Conservation (phyloP, 2,113 vertebrate genomes). For the Uria lomvia region DNA sequence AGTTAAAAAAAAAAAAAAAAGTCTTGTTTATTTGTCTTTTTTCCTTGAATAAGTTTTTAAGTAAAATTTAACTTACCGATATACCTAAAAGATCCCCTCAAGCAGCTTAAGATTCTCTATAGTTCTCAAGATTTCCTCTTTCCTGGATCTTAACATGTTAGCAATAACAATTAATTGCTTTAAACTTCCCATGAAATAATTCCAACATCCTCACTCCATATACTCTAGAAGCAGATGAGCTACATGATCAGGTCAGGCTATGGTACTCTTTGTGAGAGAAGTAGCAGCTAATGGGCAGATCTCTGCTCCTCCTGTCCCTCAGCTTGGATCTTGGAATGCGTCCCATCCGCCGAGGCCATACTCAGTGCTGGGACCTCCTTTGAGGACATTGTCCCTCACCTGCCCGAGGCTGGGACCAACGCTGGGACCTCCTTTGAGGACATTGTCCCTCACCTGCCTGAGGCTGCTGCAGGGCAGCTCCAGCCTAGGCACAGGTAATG, state of each 20-base stretch:
- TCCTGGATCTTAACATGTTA: neutral
- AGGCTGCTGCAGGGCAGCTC: neutral
- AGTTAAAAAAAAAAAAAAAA: neutral
- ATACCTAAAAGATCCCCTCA: neutral
- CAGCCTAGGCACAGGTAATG: no score
- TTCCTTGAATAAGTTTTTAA: neutral
- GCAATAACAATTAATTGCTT: neutral
- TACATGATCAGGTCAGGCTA: accelerated
- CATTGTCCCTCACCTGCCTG: accelerated
- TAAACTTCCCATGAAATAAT: neutral
- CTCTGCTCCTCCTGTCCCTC: neutral
- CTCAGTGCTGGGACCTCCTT: neutral
- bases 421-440: neutral
- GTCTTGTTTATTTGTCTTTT: neutral
- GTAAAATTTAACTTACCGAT: neutral
- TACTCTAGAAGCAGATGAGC: no score
- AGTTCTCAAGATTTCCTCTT: neutral
- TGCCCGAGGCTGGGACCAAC: accelerated
- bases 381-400: neutral
- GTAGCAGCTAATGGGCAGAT: no score
- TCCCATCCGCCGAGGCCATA: no score
- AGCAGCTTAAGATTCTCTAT: no score
- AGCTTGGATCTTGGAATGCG: no score
- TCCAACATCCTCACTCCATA: neutral
- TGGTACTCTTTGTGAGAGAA: neutral